Conservation (phyloP, 2,113 vertebrate species). For the Pomatostomus ruficeps region DNA sequence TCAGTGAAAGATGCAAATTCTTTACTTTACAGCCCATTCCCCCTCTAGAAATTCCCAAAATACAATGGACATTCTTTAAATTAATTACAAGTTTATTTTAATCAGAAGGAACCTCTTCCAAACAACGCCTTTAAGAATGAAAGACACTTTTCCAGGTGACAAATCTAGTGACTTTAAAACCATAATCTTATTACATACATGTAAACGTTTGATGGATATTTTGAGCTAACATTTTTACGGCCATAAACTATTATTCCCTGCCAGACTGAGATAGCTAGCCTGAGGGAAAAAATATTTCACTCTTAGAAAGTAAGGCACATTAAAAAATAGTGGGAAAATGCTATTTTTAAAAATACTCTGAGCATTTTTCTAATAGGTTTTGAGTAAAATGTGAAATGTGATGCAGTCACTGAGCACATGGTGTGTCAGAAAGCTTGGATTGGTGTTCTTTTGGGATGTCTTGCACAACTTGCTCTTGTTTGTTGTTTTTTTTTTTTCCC, state of each 20-base stretch:
- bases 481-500: background rate
- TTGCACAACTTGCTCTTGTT: constrained; percentile 25
- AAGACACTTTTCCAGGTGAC: background rate
- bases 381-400: constrained; percentile 18
- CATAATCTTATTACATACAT: background rate
- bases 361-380: background rate
- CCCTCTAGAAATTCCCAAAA: background rate
- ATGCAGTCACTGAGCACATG: background rate
- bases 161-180: background rate
- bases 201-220: background rate
- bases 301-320: background rate
- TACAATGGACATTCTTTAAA: background rate
- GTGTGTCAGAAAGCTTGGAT: background rate
- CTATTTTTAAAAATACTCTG: constrained; percentile 8
- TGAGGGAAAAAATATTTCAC: background rate
- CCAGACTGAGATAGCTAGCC: background rate
- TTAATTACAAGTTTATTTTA: background rate
- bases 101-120: background rate
- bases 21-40: background rate
- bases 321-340: background rate
- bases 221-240: background rate
- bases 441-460: background rate
- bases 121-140: background rate
- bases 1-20: background rate
- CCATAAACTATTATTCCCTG: background rate